Evolutionary conservation across 2,113 vertebrate species (phyloP).

Genomic region (Thoracochromis brauschi): DNA sequence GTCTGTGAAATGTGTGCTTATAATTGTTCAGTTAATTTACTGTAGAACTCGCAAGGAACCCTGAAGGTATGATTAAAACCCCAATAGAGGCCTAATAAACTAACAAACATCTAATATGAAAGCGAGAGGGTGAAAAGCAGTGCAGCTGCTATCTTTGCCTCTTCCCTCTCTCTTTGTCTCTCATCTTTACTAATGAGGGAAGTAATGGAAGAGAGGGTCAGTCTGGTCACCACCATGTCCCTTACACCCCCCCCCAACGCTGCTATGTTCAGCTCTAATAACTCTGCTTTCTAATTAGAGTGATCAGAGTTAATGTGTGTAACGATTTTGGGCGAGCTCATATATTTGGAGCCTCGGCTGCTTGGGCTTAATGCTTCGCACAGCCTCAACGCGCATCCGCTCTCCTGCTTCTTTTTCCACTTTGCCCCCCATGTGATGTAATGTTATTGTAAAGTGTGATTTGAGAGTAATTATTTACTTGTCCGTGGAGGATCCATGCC

Average conservation of each 20-base stretch:
- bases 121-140: neutral
- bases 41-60: neutral
- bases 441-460: conserved; percentile 36
- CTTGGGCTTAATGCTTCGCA: neutral
- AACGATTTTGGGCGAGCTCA: neutral
- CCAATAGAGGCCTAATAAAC: neutral
- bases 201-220: neutral
- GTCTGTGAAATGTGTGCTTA: neutral
- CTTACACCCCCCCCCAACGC: too few species aligned
- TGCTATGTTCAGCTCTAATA: neutral
- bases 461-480: conserved; percentile 28
- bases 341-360: neutral
- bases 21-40: neutral
- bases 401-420: neutral
- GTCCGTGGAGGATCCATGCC: neutral
- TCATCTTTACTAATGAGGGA: conserved; percentile 9
- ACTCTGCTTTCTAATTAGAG: conserved; percentile 17
- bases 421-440: neutral
- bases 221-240: neutral
- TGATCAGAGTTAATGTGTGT: neutral
- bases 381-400: neutral
- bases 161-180: neutral
- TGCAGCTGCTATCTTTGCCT: neutral
- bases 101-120: neutral
- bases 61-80: neutral